Evolutionary conservation across 2,888 invertebrate genomes (phyloP).

Genomic region (Epiperipatus broadwayi): DNA sequence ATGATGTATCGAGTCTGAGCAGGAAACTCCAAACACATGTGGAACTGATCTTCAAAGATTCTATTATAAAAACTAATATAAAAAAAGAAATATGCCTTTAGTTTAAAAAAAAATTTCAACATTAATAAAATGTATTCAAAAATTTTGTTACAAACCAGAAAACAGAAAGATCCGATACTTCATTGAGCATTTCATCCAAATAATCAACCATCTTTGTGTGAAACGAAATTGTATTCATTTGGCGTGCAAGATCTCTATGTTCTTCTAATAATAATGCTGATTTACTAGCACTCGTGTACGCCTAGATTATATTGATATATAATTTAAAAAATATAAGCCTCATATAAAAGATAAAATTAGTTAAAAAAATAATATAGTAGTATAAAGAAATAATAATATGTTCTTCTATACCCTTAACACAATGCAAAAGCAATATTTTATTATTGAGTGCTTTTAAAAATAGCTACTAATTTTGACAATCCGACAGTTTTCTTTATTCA

Average conservation of each 20-base stretch:
- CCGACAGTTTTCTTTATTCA: too few species aligned
- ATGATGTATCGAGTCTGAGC: constrained; percentile 95
- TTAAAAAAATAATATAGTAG: not conserved
- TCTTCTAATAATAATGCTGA: constrained; percentile 54
- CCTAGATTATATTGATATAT: constrained; percentile 28
- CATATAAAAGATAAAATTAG: not conserved
- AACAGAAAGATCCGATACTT: constrained; percentile 88
- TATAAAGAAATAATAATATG: too few species aligned
- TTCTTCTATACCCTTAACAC: too few species aligned
- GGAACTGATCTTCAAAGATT: constrained; percentile 93
- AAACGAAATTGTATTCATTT: constrained; percentile 85
- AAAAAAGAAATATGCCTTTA: constrained; percentile 13
- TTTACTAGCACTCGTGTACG: constrained; percentile 68
- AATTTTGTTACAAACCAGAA: constrained; percentile 44
- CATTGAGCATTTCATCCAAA: constrained; percentile 84
- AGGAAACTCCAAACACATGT: constrained; percentile 95
- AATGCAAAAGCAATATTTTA: too few species aligned
- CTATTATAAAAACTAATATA: constrained; percentile 59
- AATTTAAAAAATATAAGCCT: constrained; percentile 5
- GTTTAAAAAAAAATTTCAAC: constrained; percentile 13
- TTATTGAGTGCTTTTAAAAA: too few species aligned
- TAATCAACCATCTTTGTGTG: constrained; percentile 97
- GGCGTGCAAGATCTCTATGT: constrained; percentile 63
- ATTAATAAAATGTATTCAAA: not conserved
- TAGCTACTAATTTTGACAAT: too few species aligned